Percentiles rank a stretch among this genome's conserved stretches.
Conservation (phyloP, 1,140 invertebrate genomes). For the Dreissena polymorpha region DNA sequence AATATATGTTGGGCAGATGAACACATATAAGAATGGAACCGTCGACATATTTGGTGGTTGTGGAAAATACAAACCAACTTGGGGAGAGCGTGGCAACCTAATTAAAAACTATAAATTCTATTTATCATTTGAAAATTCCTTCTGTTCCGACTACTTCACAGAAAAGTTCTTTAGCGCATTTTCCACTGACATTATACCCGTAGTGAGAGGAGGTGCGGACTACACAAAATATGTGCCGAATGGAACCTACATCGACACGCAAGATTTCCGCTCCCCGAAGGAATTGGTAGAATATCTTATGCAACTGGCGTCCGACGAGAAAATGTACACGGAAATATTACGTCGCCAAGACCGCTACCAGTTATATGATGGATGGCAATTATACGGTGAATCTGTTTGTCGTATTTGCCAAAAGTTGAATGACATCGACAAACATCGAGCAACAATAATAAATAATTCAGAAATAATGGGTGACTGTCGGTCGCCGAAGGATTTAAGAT, state of each 20-base stretch:
- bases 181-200: conserved; percentile 15
- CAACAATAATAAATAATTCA: too few species aligned
- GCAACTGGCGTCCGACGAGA: neutral
- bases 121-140: conserved; percentile 87
- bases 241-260: conserved; percentile 13
- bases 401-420: too few species aligned
- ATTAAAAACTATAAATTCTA: conserved; percentile 68
- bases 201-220: conserved; percentile 31
- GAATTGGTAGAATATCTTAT: conserved; percentile 10
- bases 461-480: neutral
- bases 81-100: too few species aligned
- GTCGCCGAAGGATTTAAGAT: too few species aligned
- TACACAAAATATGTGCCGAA: conserved; percentile 11
- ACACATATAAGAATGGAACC: too few species aligned
- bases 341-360: neutral
- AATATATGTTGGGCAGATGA: too few species aligned
- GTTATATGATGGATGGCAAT: neutral
- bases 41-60: too few species aligned
- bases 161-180: conserved; percentile 91
- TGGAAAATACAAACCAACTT: too few species aligned
- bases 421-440: too few species aligned
- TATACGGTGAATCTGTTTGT: too few species aligned
- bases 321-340: neutral
- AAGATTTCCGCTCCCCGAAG: conserved; percentile 3
- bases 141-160: conserved; percentile 96